These are phyloP conservation scores for Sinosuthora webbiana DNA, from an alignment of 2,113 vertebrate species.

Conservation along the genomic window DNA sequence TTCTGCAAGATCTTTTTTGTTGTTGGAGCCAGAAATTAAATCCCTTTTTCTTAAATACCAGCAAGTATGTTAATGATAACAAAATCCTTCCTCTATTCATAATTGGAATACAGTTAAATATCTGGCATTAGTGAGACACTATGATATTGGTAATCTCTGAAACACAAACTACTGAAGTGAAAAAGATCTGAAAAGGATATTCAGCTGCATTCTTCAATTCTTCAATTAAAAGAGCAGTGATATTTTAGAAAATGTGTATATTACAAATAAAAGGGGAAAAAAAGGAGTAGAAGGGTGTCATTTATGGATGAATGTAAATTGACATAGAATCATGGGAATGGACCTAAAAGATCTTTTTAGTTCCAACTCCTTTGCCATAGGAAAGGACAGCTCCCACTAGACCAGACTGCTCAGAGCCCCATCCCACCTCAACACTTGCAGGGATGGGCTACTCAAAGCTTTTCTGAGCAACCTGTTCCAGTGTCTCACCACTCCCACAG, in stretches of 20 bases:
- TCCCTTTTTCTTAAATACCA: not conserved
- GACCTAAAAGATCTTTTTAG: not conserved
- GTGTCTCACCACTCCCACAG: not conserved
- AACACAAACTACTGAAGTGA: not conserved
- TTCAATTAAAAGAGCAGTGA: not conserved
- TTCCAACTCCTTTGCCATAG: not conserved
- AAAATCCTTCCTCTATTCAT: not conserved
- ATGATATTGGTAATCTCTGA: not conserved
- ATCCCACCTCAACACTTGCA: not conserved
- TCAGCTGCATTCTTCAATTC: not conserved
- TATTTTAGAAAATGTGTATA: not conserved
- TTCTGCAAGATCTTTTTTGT: not conserved
- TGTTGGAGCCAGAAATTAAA: not conserved
- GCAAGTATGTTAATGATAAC: not conserved
- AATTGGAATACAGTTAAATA: not conserved
- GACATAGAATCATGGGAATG: not conserved
- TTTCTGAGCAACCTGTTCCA: not conserved
- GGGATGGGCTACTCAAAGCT: not conserved
- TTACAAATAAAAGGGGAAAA: not conserved
- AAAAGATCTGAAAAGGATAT: not conserved
- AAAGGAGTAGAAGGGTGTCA: not conserved
- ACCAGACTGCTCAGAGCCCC: not conserved
- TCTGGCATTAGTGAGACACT: not conserved
- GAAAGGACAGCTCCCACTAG: not conserved
- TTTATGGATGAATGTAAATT: not conserved